A percentile compares a stretch with the other conserved stretches of the same genome.
These are phyloP conservation scores for Nemopilema nomurai DNA, from an alignment of 30 jellyfish, hydroid and myxozoan genomes.

Conservation along the genomic window DNA sequence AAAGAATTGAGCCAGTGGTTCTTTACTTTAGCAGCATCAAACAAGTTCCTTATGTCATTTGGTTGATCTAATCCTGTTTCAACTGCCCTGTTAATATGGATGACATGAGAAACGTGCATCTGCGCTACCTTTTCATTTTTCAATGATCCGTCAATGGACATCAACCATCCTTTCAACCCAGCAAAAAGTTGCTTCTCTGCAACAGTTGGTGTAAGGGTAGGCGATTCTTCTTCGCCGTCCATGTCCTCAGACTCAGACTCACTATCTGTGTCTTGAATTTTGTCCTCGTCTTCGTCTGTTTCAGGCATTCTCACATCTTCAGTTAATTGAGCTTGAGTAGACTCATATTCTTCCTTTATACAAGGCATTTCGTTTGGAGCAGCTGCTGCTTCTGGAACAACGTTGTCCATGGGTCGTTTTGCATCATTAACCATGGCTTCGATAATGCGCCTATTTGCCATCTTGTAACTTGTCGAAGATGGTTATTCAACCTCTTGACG, in stretches of 20 bases:
- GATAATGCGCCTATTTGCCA: too few relatives aligned
- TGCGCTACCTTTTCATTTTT: conserved; percentile 22
- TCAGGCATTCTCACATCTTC: neutral
- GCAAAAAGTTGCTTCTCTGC: neutral
- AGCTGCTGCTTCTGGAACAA: too few relatives aligned
- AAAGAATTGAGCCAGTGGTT: conserved; percentile 30
- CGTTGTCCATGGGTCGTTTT: too few relatives aligned
- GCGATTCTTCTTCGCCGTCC: conserved; percentile 13
- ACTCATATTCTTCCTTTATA: neutral
- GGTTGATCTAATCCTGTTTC: conserved; percentile 3
- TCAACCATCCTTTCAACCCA: conserved; percentile 27
- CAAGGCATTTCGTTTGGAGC: too few relatives aligned
- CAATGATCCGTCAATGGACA: conserved; percentile 20
- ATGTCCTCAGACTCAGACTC: neutral
- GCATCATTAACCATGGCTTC: too few relatives aligned
- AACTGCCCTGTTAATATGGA: conserved; percentile 4
- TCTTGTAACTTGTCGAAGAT: too few relatives aligned
- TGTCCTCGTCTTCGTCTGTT: neutral
- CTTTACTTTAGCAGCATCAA: conserved; percentile 4
- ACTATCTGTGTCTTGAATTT: conserved; percentile 11
- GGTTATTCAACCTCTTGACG: too few relatives aligned
- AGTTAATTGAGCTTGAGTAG: neutral
- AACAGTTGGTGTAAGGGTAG: neutral
- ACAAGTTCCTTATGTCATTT: neutral
- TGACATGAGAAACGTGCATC: conserved; percentile 28